Evolutionary conservation across 2,113 vertebrate species (phyloP).

Genomic region (Crotalus helleri): DNA sequence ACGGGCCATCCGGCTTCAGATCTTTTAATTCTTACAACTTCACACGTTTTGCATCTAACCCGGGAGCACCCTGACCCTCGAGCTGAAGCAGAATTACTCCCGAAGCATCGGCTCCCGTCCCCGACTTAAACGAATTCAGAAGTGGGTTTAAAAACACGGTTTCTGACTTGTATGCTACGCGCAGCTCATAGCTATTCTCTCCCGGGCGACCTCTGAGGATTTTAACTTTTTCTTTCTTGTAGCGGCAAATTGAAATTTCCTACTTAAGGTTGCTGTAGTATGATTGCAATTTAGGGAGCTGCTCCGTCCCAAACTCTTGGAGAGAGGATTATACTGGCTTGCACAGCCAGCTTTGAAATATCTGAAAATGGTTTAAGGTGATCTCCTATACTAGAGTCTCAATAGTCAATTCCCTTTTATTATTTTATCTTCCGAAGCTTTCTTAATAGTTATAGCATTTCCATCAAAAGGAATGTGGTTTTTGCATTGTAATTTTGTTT

Average conservation of each 20-base stretch:
- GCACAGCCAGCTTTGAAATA: background rate
- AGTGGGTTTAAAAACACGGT: background rate
- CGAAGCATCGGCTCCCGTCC: background rate
- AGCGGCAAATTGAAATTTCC: background rate
- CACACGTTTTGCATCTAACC: background rate
- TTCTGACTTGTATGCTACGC: too few relatives aligned
- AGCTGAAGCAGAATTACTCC: background rate
- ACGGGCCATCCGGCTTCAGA: background rate
- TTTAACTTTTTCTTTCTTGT: background rate
- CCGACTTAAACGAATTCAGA: background rate
- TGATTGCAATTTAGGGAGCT: background rate
- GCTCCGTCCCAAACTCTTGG: background rate
- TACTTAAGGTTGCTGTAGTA: background rate
- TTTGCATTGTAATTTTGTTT: background rate
- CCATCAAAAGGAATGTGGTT: background rate
- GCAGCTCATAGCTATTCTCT: background rate
- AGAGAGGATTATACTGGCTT: background rate
- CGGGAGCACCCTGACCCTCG: background rate
- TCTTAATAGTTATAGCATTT: background rate
- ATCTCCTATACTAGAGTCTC: background rate
- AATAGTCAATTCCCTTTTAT: background rate
- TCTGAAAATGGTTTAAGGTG: background rate
- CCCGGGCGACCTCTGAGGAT: background rate
- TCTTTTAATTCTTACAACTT: background rate
- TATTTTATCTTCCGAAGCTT: background rate